Conservation (phyloP, 2,797 vertebrate species). For the Artibeus lituratus region DNA sequence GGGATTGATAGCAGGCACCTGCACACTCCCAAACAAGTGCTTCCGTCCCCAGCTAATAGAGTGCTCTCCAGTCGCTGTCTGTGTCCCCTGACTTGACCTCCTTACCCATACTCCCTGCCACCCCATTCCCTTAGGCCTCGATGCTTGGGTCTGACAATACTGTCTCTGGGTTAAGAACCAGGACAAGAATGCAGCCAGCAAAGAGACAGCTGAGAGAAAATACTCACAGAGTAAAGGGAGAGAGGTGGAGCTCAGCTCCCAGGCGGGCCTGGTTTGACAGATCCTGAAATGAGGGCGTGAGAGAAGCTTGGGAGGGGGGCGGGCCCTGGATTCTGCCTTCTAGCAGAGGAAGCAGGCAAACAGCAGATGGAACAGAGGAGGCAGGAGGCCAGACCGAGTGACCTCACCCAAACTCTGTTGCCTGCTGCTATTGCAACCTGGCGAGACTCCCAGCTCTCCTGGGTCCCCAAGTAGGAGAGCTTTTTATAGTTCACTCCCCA, state of each 20-base stretch:
- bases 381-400: constrained; percentile 21
- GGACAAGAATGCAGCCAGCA: neutral
- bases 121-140: neutral
- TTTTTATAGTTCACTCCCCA: constrained; percentile 73
- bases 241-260: neutral
- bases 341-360: neutral
- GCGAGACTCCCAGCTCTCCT: constrained; percentile 66
- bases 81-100: neutral
- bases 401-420: constrained; percentile 62
- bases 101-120: neutral
- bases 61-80: neutral
- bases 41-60: neutral
- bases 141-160: neutral
- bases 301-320: neutral
- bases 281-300: neutral
- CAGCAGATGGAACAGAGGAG: constrained; percentile 24
- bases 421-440: constrained; percentile 58
- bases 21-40: neutral
- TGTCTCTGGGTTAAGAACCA: neutral
- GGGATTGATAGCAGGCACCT: neutral
- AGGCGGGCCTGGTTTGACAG: neutral
- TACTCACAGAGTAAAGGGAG: neutral
- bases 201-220: neutral
- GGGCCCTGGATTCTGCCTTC: neutral
- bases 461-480: constrained; percentile 67